Evolutionary conservation across 2,888 invertebrate species (phyloP).

Genomic region (Chalcosyrphus nemorum): DNA sequence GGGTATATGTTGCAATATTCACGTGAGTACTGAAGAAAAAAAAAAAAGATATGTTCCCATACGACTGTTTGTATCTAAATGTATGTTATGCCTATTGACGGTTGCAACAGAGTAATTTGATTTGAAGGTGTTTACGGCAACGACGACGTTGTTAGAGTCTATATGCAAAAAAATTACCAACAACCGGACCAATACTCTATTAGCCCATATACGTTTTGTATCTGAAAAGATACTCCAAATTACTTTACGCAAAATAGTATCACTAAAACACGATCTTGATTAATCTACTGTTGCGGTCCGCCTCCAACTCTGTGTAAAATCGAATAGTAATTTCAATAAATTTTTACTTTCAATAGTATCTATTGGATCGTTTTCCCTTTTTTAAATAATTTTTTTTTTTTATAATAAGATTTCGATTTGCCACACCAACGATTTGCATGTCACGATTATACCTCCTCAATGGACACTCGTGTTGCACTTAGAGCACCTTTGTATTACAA

Average conservation of each 20-base stretch:
- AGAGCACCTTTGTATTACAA: conserved; percentile 40
- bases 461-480: conserved; percentile 28
- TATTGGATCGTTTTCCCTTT: conserved; percentile 36
- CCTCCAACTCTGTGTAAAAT: conserved; percentile 22
- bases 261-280: conserved; percentile 71
- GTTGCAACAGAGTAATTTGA: conserved; percentile 45
- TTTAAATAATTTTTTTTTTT: too few relatives aligned
- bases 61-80: conserved; percentile 50
- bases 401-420: conserved; percentile 53
- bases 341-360: conserved; percentile 28
- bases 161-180: conserved; percentile 52
- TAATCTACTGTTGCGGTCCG: conserved; percentile 46
- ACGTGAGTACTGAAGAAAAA: conserved; percentile 51
- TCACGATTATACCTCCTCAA: conserved; percentile 64
- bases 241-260: conserved; percentile 51
- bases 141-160: conserved; percentile 7
- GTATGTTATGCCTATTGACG: conserved; percentile 44
- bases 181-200: conserved; percentile 50
- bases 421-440: conserved; percentile 69
- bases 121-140: conserved; percentile 62
- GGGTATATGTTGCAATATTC: conserved; percentile 64
- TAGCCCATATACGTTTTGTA: conserved; percentile 43
- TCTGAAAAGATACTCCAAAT: conserved; percentile 14
- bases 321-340: conserved; percentile 48
- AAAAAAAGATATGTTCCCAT: conserved; percentile 60